Evolutionary conservation across 2,888 invertebrate species (phyloP).

Genomic region (Campoplex nolae): DNA sequence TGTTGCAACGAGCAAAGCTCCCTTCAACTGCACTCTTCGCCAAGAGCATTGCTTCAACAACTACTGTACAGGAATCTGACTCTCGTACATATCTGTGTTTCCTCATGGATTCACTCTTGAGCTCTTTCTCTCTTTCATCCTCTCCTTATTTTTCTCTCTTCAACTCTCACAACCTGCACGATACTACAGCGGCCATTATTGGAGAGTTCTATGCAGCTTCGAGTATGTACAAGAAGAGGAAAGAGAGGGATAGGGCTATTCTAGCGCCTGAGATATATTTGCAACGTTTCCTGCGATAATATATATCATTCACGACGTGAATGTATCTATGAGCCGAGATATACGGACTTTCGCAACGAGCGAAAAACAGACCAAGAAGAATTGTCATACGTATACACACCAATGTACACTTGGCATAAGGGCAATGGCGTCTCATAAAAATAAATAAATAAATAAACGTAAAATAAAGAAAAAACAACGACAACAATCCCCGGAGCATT

Average conservation of each 20-base stretch:
- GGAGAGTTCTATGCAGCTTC: constrained; percentile 37
- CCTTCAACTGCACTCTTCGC: constrained; percentile 24
- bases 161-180: background rate
- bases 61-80: constrained; percentile 45
- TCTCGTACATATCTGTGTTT: constrained; percentile 36
- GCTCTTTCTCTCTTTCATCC: background rate
- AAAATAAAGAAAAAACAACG: background rate
- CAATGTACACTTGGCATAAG: constrained; percentile 7
- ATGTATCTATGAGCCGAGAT: constrained; percentile 50
- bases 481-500: constrained; percentile 31
- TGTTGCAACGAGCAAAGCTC: constrained; percentile 56
- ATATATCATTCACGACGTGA: constrained; percentile 59
- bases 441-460: constrained; percentile 16
- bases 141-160: background rate
- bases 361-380: constrained; percentile 21
- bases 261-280: constrained; percentile 61
- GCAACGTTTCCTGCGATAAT: constrained; percentile 61
- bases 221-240: constrained; percentile 4
- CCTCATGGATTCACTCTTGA: constrained; percentile 56
- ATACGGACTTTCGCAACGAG: constrained; percentile 59
- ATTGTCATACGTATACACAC: constrained; percentile 38
- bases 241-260: constrained; percentile 19
- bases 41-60: constrained; percentile 44
- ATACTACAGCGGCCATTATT: constrained; percentile 21
- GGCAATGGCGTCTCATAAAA: constrained; percentile 30